phyloP scores from a whole-genome alignment of 2,888 invertebrate genomes.

The Hyposoter dolosus region DNA sequence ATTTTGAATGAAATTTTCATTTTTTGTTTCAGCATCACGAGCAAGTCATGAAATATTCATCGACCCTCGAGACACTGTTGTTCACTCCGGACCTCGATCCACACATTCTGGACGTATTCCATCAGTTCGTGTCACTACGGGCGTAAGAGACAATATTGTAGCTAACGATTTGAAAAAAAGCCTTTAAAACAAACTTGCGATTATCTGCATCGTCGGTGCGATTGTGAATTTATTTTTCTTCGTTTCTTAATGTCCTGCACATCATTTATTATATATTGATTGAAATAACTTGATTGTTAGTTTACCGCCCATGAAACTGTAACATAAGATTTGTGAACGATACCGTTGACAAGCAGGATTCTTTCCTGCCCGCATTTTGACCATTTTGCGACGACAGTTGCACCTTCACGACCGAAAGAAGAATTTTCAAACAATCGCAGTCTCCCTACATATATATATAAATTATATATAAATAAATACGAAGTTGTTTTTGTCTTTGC shows the following conservation, averaged over 20 bases:
- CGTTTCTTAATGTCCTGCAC: constrained; percentile 16
- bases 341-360: background rate
- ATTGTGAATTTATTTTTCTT: constrained; percentile 27
- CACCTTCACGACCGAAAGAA: constrained; percentile 1
- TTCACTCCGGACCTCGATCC: constrained; percentile 98
- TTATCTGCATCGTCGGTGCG: constrained; percentile 30
- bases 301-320: constrained; percentile 37
- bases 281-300: background rate
- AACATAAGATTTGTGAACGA: constrained; percentile 20
- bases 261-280: constrained; percentile 23
- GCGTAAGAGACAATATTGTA: constrained; percentile 86
- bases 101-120: constrained; percentile 98
- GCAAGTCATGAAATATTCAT: constrained; percentile 98
- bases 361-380: constrained; percentile 9
- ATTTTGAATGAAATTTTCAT: constrained; percentile 65
- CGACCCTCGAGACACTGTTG: constrained; percentile 96
- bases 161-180: constrained; percentile 19
- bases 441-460: constrained; percentile 28
- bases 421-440: constrained; percentile 14
- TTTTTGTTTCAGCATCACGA: constrained; percentile 94
- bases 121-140: constrained; percentile 97
- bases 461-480: constrained; percentile 38
- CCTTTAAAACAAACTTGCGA: constrained; percentile 19
- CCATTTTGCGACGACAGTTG: constrained; percentile 1
- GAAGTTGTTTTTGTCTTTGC: background rate